Evolutionary conservation across 1,140 invertebrate genomes (phyloP), one percentile per base, ranked within the genome.

Genomic region (Drosophila leontia): DNA sequence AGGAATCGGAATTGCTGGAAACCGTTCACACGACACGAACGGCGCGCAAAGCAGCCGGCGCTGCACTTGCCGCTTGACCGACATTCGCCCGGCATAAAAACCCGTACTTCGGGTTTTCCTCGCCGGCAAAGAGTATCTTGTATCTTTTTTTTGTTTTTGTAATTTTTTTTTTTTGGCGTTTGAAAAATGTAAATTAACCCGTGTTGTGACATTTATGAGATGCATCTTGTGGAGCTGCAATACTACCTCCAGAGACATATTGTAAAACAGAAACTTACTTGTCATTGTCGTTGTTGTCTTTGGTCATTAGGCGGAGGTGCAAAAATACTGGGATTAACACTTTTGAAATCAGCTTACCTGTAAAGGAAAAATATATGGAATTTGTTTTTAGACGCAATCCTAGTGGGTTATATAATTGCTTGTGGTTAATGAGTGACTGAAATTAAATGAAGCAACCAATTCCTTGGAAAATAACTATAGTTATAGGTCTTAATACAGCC

Each of bases 31-130:
- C 65, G 57, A 60, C 41, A 39, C 53, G 35, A 56, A 56, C 53
- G 53, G 53, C 17, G 51, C 17, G 51, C 34, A 7, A 11, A 55
- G 51, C 51, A 15, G 51, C 23, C 29, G 63, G 37, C 35, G 70
- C 13, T 78, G 75, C 75, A 78, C 64, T 78, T 78, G 75, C 65
- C 76, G 75, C 64, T 78, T 70, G 75, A 78, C 75, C 75, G 75
- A 78, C 58, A 78, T 78, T 78, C 65, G 56, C 62, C 62, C 44
- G 51, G 53, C 32, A 45, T 39, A 29, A 55, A 60, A 75, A 75
- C 48, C 57, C 57, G 75, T 55, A 47, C 12, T 35, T 60, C 74
- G 56, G 34, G 75, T 77, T 78, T 77, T 56, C 39, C 23, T 75
- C 41, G 60, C 63, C 42, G 41, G 23, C 39, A 41, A 32, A 35